Conservation (phyloP, 2,113 vertebrate genomes). For the Myiopsitta monachus region DNA sequence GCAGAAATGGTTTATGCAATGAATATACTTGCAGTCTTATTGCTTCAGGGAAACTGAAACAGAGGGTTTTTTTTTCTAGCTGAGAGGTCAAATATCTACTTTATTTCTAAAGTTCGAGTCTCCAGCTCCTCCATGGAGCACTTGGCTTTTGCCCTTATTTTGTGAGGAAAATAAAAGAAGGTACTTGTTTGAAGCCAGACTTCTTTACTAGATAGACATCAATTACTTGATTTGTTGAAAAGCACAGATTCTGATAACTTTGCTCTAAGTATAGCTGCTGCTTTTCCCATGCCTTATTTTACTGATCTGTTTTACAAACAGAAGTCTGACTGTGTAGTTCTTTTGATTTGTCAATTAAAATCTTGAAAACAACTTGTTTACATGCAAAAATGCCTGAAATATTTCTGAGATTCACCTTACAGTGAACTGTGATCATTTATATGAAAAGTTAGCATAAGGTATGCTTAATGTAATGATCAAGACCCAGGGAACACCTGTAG, state of each 20-base stretch:
- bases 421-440: background rate
- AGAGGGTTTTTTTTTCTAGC: background rate
- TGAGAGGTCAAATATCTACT: conserved; percentile 32
- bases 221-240: conserved; percentile 25
- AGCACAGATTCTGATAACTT: conserved; percentile 5
- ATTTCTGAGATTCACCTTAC: background rate
- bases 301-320: background rate
- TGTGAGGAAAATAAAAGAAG: background rate
- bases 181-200: background rate
- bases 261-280: conserved; percentile 20
- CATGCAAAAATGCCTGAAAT: conserved; percentile 16
- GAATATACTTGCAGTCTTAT: conserved; percentile 41
- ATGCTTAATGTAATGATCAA: background rate
- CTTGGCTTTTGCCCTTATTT: conserved; percentile 3
- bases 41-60: conserved; percentile 60
- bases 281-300: background rate
- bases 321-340: background rate
- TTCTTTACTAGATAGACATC: background rate
- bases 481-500: background rate
- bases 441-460: background rate
- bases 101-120: background rate
- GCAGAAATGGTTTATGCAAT: conserved; percentile 40
- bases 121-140: conserved; percentile 18
- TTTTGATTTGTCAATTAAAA: background rate
- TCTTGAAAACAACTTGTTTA: conserved; percentile 42